These are phyloP conservation scores for Ammodytes dubius DNA, from an alignment of 2,113 vertebrate genomes.

Conservation along the genomic window DNA sequence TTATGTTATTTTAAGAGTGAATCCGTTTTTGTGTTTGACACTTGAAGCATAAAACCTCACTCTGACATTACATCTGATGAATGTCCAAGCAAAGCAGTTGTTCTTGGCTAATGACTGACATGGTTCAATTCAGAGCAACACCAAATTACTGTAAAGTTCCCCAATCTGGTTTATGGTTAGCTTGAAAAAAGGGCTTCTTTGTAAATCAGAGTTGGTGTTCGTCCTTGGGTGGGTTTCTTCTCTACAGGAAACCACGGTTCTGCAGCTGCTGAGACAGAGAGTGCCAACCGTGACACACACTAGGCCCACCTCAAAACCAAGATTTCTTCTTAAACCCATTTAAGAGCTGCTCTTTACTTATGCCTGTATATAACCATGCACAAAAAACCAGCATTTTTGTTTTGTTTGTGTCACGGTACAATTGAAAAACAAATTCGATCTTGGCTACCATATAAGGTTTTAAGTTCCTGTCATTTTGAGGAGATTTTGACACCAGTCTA, in stretches of 20 bases:
- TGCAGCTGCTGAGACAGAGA: slow-evolving; percentile 51
- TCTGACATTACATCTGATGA: background rate
- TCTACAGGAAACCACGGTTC: slow-evolving; percentile 25
- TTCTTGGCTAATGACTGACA: background rate
- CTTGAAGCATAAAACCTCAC: background rate
- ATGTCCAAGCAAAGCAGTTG: background rate
- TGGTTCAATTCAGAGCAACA: background rate
- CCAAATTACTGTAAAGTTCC: background rate
- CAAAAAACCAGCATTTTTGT: background rate
- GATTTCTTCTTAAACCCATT: background rate
- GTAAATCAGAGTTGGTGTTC: slow-evolving; percentile 15
- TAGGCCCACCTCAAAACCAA: slow-evolving; percentile 4
- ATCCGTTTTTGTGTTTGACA: background rate
- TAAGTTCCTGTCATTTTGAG: background rate
- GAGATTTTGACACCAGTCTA: background rate
- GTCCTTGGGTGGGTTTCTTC: background rate
- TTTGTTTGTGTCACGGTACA: background rate
- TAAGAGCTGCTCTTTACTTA: background rate
- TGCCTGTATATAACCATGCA: background rate
- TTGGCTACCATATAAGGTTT: background rate
- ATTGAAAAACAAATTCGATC: no score
- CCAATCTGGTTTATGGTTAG: slow-evolving; percentile 31
- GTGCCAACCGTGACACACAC: slow-evolving; percentile 44
- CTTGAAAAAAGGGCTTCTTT: background rate
- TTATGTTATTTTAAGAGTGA: background rate